Base-by-base conservation (phyloP, 1,140 invertebrate species). In the Heliconius congener region DNA sequence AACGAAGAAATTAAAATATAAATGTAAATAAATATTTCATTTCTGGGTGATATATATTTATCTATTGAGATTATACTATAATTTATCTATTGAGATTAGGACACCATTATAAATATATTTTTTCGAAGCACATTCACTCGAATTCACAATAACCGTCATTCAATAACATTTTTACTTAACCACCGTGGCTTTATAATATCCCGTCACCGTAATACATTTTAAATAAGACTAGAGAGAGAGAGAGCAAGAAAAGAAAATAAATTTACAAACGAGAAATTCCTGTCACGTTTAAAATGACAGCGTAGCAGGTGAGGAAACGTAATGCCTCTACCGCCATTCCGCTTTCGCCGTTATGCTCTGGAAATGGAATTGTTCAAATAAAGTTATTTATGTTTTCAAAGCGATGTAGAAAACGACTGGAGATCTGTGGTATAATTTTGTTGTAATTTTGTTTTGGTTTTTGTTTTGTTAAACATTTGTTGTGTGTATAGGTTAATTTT, bases 231-330 rank as follows among this genome's bases (percentile, higher is more conserved):
- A 37, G 1, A 46, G 13, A 46, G 11, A 46, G 11, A 46, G 11
- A 23, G 42, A 42, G n/a, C 23, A 50, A 27, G 27, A 34, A 74
- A 27, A 74, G 39, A 50, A 30, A 74, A 30, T 8, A 19, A 46
- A n/a, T 52, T 50, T 52, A 52, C 73, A 74, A 74, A 74, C 23
- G 23, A 34, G 73, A 74, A 74, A 74, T 50, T 74, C 39, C 73
- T 30, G 23, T 52, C 50, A 42, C 73, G 71, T 72, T 74, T 50
- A 27, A 74, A 74, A 52, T 8, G 23, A 52, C 73, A 74, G 37
- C 42, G 73, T 74, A 19, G 23, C 73, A 74, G 73, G 73, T 74
- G 73, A 42, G 73, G 73, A 74, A 52, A 74, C 46, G 37, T 74
- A 74, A 74, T 74, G 52, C 73, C 46, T 74, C 50, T 8, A 50